Conservation (phyloP, 2,888 invertebrate species). For the Erebia ligea region DNA sequence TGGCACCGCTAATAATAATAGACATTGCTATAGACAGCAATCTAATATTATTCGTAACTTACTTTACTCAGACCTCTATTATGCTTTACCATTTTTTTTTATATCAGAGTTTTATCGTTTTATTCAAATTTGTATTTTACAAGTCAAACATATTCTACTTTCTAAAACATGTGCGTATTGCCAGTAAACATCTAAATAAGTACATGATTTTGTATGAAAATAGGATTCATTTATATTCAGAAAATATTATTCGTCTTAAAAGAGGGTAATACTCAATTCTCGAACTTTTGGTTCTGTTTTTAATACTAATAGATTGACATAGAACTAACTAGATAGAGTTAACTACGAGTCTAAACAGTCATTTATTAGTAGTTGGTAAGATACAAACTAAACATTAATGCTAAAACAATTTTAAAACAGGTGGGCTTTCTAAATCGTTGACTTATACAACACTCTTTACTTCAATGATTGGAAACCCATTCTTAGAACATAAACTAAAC, state of each 20-base stretch:
- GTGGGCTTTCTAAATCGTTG: constrained; percentile 64
- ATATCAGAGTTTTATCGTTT: constrained; percentile 41
- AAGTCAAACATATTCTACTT: constrained; percentile 55
- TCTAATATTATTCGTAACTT: constrained; percentile 30
- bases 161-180: constrained; percentile 73
- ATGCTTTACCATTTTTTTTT: constrained; percentile 47
- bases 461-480: constrained; percentile 75
- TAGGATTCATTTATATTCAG: constrained; percentile 76
- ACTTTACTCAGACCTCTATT: constrained; percentile 43
- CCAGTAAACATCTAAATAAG: constrained; percentile 70
- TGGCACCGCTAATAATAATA: constrained; percentile 58
- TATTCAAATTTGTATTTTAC: constrained; percentile 47
- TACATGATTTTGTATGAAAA: constrained; percentile 77
- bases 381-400: constrained; percentile 55
- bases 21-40: constrained; percentile 28
- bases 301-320: constrained; percentile 60
- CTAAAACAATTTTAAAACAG: constrained; percentile 52
- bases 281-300: constrained; percentile 69
- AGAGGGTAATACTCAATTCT: constrained; percentile 67
- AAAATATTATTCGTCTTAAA: constrained; percentile 73
- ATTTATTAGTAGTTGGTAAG: constrained; percentile 62
- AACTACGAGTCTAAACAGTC: constrained; percentile 73
- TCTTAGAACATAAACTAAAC: constrained; percentile 57
- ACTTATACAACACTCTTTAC: constrained; percentile 56
- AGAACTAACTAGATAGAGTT: constrained; percentile 68